These are phyloP conservation scores for Spodoptera picta DNA, from an alignment of 2,888 invertebrate genomes.

Conservation along the genomic window DNA sequence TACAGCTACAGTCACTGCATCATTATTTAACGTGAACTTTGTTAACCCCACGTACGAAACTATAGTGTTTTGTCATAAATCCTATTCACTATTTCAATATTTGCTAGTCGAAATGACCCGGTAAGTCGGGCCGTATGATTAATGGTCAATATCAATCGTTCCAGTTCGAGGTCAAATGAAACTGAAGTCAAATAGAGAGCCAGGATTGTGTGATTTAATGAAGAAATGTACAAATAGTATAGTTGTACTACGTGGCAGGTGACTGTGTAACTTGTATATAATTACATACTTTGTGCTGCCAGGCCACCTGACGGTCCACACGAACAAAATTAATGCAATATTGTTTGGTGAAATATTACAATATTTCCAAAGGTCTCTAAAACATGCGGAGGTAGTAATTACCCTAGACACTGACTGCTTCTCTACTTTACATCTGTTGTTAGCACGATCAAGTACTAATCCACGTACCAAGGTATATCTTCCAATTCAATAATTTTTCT, in stretches of 20 bases:
- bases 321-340: too few species aligned
- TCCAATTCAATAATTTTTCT: too few species aligned
- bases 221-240: conserved; percentile 5
- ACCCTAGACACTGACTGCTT: too few species aligned
- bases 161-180: conserved; percentile 30
- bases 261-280: not conserved
- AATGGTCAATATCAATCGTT: conserved; percentile 52
- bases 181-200: conserved; percentile 30
- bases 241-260: not conserved
- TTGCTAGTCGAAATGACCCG: conserved; percentile 26
- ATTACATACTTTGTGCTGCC: conserved; percentile 12
- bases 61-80: conserved; percentile 29
- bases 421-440: too few species aligned
- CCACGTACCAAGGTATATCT: too few species aligned
- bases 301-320: not conserved
- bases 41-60: conserved; percentile 2
- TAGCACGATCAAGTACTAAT: too few species aligned
- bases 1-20: too few species aligned
- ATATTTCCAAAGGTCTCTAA: not conserved
- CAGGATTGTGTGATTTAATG: conserved; percentile 20
- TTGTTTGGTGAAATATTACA: not conserved
- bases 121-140: conserved; percentile 39
- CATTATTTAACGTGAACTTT: too few species aligned
- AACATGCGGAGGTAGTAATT: too few species aligned
- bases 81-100: conserved; percentile 41